A percentile compares a stretch with the other conserved stretches of the same genome.
Evolutionary conservation across 2,797 vertebrate species (phyloP).

Genomic region (Nyctibius grandis): DNA sequence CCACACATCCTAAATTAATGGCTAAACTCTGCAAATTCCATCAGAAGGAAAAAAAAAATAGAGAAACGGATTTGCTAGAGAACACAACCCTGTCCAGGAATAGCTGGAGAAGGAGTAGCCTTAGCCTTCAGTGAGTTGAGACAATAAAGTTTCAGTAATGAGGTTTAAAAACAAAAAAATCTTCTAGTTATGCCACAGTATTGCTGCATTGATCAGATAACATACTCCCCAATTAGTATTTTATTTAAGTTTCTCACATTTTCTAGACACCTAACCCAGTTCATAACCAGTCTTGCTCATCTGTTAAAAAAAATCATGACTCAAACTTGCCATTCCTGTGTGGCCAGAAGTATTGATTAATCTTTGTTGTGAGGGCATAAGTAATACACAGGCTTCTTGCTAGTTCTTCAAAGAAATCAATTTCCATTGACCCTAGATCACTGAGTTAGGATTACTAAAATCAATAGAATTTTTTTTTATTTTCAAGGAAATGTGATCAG

Average conservation of each 20-base stretch:
- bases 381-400: neutral
- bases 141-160: neutral
- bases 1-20: neutral
- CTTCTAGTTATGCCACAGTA: neutral
- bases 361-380: neutral
- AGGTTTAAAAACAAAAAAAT: neutral
- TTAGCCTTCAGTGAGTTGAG: neutral
- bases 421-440: neutral
- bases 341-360: neutral
- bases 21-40: neutral
- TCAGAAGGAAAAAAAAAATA: neutral
- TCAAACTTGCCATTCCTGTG: neutral
- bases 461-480: neutral
- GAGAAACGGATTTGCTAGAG: neutral
- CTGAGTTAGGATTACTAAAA: neutral
- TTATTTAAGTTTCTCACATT: neutral
- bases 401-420: neutral
- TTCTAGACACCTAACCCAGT: neutral
- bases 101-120: neutral
- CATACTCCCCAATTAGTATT: neutral
- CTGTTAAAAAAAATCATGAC: neutral
- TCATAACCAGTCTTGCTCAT: neutral
- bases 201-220: neutral
- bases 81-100: neutral
- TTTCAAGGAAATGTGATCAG: neutral